phyloP scores from a whole-genome alignment of 2,797 vertebrate genomes.

The Mus spretus region DNA sequence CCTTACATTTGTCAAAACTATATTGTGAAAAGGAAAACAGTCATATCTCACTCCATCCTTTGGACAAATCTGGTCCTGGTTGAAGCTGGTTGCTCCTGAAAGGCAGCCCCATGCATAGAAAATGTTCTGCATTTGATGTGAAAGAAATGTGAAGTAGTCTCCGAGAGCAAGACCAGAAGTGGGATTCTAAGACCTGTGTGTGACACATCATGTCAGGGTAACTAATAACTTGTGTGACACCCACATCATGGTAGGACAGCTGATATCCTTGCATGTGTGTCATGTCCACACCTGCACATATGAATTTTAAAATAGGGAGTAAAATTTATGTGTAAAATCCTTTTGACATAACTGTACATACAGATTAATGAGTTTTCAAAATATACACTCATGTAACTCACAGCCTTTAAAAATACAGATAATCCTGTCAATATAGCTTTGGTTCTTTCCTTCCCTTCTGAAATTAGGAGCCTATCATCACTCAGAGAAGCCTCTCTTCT shows the following conservation, averaged over 20 bases:
- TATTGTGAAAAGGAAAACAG: background rate
- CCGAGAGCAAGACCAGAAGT: background rate
- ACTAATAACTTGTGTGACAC: background rate
- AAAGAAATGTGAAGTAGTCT: background rate
- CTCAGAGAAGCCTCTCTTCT: background rate
- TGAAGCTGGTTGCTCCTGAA: slow-evolving; percentile 13
- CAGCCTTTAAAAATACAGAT: background rate
- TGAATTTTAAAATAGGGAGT: background rate
- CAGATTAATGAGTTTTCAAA: slow-evolving; percentile 1
- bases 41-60: background rate
- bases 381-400: background rate
- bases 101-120: slow-evolving; percentile 22
- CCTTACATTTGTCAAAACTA: slow-evolving; percentile 39
- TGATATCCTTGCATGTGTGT: background rate
- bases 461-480: background rate
- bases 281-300: background rate
- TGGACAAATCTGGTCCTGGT: background rate
- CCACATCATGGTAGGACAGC: background rate
- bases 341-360: background rate
- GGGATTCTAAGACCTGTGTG: background rate
- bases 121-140: background rate
- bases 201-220: background rate
- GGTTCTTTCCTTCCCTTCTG: background rate
- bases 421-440: background rate
- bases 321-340: background rate